Percentiles rank a stretch among this genome's conserved stretches.
These are phyloP conservation scores for Plotosus lineatus DNA, from an alignment of 2,113 vertebrate species.

Conservation along the genomic window DNA sequence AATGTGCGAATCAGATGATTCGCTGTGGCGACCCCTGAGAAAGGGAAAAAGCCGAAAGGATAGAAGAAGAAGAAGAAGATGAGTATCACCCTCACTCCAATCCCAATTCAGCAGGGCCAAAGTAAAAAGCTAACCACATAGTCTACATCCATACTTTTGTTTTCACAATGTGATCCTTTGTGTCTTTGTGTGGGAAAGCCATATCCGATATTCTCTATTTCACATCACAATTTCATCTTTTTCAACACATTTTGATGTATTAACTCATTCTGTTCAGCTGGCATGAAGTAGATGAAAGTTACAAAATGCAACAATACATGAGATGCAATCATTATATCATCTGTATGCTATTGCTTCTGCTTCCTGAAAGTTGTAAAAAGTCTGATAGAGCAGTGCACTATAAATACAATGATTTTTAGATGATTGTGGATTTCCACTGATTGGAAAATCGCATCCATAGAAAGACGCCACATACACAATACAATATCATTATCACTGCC, in stretches of 20 bases:
- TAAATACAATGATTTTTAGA: neutral
- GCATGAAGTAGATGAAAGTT: conserved; percentile 26
- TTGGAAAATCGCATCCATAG: neutral
- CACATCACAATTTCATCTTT: neutral
- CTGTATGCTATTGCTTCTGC: neutral
- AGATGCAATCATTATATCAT: neutral
- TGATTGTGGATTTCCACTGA: neutral
- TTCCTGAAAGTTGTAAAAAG: conserved; percentile 3
- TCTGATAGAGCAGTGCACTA: neutral
- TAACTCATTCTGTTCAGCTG: conserved; percentile 46
- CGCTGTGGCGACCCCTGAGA: too few relatives aligned
- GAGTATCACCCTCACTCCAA: neutral
- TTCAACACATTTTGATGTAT: conserved; percentile 27
- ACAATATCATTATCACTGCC: neutral
- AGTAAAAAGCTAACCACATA: neutral
- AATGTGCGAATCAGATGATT: too few relatives aligned
- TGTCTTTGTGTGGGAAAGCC: too few relatives aligned
- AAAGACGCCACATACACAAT: too few relatives aligned
- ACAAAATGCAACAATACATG: neutral
- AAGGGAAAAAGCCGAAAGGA: too few relatives aligned
- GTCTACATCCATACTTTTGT: neutral
- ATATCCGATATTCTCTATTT: neutral
- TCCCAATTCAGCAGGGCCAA: neutral
- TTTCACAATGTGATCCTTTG: neutral
- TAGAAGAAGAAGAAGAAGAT: too few relatives aligned